Conservation (phyloP, 2,797 vertebrate species). For the Anas bernieri region DNA sequence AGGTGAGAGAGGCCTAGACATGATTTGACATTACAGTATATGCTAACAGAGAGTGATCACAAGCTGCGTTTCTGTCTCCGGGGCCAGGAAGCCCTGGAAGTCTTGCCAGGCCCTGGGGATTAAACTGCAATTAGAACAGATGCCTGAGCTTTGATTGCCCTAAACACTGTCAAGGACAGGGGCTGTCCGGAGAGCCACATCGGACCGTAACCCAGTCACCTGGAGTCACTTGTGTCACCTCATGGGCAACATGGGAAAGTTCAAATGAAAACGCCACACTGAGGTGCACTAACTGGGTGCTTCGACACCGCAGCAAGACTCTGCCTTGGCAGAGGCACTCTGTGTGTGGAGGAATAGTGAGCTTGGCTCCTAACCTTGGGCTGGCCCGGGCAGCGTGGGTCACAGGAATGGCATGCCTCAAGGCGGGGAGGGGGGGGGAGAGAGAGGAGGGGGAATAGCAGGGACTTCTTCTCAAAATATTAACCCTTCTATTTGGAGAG, state of each 20-base stretch:
- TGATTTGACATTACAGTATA: background rate
- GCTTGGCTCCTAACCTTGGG: conserved; percentile 57
- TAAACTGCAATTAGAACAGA: background rate
- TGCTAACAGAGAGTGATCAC: background rate
- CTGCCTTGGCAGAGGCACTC: background rate
- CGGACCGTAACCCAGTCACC: conserved; percentile 31
- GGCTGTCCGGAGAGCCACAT: background rate
- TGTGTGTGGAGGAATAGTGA: background rate
- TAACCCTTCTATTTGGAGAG: conserved; percentile 65
- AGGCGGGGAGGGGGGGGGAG: background rate
- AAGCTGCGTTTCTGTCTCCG: background rate
- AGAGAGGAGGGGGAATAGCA: background rate
- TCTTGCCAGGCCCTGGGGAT: background rate
- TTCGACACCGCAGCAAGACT: background rate
- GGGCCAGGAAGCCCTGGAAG: background rate
- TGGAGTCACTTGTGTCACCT: conserved; percentile 33
- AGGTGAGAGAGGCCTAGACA: background rate
- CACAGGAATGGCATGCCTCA: conserved; percentile 70
- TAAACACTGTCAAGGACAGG: background rate
- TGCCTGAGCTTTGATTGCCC: background rate
- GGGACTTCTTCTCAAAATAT: conserved; percentile 52
- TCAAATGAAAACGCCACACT: background rate
- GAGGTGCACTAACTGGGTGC: background rate
- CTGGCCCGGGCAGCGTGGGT: conserved; percentile 60
- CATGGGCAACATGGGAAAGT: background rate